Base-by-base conservation (phyloP, 1,140 invertebrate genomes). In the Atta colombica region DNA sequence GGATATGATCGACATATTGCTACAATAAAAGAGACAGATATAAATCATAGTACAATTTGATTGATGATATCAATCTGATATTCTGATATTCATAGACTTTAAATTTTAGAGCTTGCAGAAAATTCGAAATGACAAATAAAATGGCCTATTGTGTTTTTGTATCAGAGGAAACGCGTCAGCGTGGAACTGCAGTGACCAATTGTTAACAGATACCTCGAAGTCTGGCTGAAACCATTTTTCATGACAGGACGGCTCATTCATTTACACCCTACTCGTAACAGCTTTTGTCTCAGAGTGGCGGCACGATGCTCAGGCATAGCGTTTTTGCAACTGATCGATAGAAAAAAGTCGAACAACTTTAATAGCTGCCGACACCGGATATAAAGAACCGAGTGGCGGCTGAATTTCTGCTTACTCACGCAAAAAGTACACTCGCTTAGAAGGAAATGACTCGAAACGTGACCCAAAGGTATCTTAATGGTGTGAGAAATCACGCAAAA, bases 241-340 rank as follows among this genome's bases (percentile, higher is more conserved):
- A 84, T 68, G 39, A 74, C 69, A 7, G 80, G 55, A 75, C 80
- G 69, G 69, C 80, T 84, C 80, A 84, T 84, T 84, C 58, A 84
- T 84, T 84, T 74, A 84, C 80, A 61, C 80, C 53, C 80, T 63
- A 84, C 69, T 84, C 80, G 80, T 74, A 75, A 74, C 80, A 60
- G 80, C 80, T 75, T 75, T 84, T 84, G 80, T 84, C 80, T 84
- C 80, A 69, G 39, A 75, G 77, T 69, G 65, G 80, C 55, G 68
- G 25, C 39, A 35, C 80, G 69, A 74, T 84, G 69, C 68, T 61
- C 69, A 49, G 55, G 80, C 69, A 49, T 61, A 14, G 25, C 25
- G 80, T 84, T 84, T 84, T 84, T 75, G 14, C 55, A 28, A 61
- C 69, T 74, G 80, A 84, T 84, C 80, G 80, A 84, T 84, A 39